Conservation (phyloP, 2,113 vertebrate genomes). For the Ctenodactylus gundi region DNA sequence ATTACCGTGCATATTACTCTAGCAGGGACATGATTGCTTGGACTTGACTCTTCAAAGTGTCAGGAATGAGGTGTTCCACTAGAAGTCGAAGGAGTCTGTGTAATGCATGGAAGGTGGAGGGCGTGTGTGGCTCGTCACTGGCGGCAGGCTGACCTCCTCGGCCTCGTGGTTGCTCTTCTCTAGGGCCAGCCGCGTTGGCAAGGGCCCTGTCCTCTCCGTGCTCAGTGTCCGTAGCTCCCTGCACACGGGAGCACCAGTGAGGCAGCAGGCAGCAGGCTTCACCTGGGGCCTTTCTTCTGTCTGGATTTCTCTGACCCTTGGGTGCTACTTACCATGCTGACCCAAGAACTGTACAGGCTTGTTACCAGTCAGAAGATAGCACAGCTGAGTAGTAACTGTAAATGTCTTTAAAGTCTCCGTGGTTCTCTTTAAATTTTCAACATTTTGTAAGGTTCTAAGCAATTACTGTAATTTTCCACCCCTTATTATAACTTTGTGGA, state of each 20-base stretch:
- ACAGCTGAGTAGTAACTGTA: not conserved
- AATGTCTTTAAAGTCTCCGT: slow-evolving; percentile 26
- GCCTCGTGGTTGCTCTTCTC: not conserved
- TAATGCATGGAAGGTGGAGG: too few species aligned
- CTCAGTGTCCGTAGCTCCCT: not conserved
- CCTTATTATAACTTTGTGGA: not conserved
- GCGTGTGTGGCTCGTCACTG: too few species aligned
- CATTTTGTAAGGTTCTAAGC: not conserved
- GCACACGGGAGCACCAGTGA: too few species aligned
- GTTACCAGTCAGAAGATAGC: not conserved
- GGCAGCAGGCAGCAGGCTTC: too few species aligned
- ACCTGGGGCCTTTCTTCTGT: not conserved
- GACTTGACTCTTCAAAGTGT: not conserved
- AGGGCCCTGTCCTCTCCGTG: not conserved
- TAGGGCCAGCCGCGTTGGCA: not conserved
- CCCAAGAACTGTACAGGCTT: not conserved
- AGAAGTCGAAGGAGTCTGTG: too few species aligned
- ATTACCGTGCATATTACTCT: not conserved
- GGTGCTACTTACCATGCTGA: not conserved
- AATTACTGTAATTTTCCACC: not conserved
- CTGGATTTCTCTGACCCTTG: not conserved
- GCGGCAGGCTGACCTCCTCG: not conserved
- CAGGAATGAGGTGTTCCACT: not conserved
- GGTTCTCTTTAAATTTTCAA: slow-evolving; percentile 47
- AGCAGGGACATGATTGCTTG: not conserved